Base-by-base conservation (phyloP, 35 echinoderm and acorn worm species). In the Stichopus chloronotus region DNA sequence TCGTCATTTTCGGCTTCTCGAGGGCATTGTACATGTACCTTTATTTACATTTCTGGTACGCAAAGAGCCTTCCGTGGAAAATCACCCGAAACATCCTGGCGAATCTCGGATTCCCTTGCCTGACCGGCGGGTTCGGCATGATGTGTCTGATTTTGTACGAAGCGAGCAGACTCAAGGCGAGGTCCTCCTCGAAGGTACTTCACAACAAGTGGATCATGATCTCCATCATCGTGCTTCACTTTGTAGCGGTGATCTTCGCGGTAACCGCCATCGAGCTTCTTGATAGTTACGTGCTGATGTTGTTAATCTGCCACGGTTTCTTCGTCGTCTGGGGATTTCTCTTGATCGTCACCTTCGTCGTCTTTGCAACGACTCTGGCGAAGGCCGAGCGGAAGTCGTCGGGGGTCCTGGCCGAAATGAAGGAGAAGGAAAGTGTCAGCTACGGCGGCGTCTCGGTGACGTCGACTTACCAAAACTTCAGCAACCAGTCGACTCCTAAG, bases 321-420 rank as follows among this genome's bases (percentile, higher is more conserved):
- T 94, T 94, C 56, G 59, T 94, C 10, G 8, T 94, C 4, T 94
- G 93, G 93, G 93, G 87, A 21, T 5, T 94, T 5, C 90, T 94
- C 14, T 87, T 94, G 14, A 79, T 77, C 55, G 56, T 53, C 12
- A 79, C 72, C 13, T 83, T 84, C 24, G 9, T 90, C 19, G 9
- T 83, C 13, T 81, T 94, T 60, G 76, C 87, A 24, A 90, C 79
- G 8, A 78, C 22, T 17, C 87, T 94, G 11, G 0, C 59, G 5
- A 65, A 83, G 23, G 72, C 79, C 12, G 85, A 91, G 21, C 25
- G 25, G 9, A 89, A 89, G 12, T 61, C 87, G 12, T 79, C 86
- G 5, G n/a, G 87, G 5, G 56, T 90, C 14, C 52, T 88, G 16
- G 76, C 88, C 6, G 77, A 56, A 58, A 90, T 88, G 19, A 84